These are phyloP conservation scores for Pachycephala philippinensis DNA, from an alignment of 2,113 vertebrate species.

Conservation along the genomic window DNA sequence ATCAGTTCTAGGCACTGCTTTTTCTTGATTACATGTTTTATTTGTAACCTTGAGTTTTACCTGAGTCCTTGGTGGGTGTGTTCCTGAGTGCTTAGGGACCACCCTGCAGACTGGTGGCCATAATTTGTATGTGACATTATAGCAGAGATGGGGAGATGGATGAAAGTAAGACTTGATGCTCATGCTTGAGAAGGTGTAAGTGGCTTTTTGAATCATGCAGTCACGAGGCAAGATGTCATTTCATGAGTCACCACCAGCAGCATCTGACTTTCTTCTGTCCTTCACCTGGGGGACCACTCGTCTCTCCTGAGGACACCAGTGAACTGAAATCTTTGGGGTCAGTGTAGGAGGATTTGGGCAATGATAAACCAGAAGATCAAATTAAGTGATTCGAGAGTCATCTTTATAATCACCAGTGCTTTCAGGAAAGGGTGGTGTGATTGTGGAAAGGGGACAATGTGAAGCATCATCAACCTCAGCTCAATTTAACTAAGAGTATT, in stretches of 20 bases:
- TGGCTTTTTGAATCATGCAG: not conserved
- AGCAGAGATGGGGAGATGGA: not conserved
- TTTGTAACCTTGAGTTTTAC: not conserved
- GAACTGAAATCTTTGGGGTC: not conserved
- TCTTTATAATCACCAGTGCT: not conserved
- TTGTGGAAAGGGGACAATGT: not conserved
- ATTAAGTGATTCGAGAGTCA: not conserved
- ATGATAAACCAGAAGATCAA: not conserved
- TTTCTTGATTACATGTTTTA: not conserved
- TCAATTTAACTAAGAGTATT: slow-evolving; percentile 5
- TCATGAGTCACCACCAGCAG: not conserved
- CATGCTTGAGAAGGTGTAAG: not conserved
- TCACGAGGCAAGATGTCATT: not conserved
- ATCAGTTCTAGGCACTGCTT: not conserved
- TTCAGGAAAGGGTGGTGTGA: not conserved
- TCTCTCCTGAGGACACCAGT: not conserved
- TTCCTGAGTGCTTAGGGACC: not conserved
- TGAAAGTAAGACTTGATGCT: not conserved
- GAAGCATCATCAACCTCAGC: not conserved
- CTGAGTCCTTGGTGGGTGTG: not conserved
- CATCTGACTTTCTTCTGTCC: not conserved
- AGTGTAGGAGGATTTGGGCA: not conserved
- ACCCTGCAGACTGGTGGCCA: not conserved
- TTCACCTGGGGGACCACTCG: accelerated
- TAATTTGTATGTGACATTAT: not conserved